Evolutionary conservation across 2,888 invertebrate genomes (phyloP).

Genomic region (Asteroscopus sphinx): DNA sequence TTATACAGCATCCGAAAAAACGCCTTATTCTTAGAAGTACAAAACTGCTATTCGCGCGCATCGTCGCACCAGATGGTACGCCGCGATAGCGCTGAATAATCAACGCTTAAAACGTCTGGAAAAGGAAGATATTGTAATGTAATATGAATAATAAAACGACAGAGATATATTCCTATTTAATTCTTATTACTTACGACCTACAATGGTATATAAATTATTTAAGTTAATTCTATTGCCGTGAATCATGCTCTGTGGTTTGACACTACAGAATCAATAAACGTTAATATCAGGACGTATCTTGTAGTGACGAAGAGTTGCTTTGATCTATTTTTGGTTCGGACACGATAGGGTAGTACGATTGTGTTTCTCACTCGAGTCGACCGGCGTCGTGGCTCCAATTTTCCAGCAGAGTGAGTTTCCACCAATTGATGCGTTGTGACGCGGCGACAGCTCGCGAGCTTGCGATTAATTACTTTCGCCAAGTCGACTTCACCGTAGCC

Average conservation of each 20-base stretch:
- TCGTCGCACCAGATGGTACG: slow-evolving; percentile 80
- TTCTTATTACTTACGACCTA: slow-evolving; percentile 83
- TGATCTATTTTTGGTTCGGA: slow-evolving; percentile 59
- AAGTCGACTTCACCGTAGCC: slow-evolving; percentile 72
- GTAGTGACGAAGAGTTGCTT: slow-evolving; percentile 38
- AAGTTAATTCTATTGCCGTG: slow-evolving; percentile 68
- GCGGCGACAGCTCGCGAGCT: slow-evolving; percentile 79
- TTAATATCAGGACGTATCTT: slow-evolving; percentile 39
- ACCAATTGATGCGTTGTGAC: slow-evolving; percentile 83
- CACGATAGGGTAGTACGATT: slow-evolving; percentile 60
- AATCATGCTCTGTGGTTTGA: slow-evolving; percentile 61
- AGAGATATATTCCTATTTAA: slow-evolving; percentile 87
- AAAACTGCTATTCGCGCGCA: slow-evolving; percentile 67
- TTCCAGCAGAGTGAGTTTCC: slow-evolving; percentile 80
- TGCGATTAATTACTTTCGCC: slow-evolving; percentile 86
- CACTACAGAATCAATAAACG: slow-evolving; percentile 53
- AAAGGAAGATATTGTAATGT: slow-evolving; percentile 89
- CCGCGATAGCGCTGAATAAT: slow-evolving; percentile 88
- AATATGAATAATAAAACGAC: slow-evolving; percentile 90
- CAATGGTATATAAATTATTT: slow-evolving; percentile 82
- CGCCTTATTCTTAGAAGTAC: slow-evolving; percentile 69
- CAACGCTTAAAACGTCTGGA: slow-evolving; percentile 90
- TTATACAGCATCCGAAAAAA: slow-evolving; percentile 67
- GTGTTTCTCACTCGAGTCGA: slow-evolving; percentile 78
- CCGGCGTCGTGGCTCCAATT: slow-evolving; percentile 81